Base-by-base conservation (phyloP, 2,888 invertebrate species). In the Bugulina stolonifera region DNA sequence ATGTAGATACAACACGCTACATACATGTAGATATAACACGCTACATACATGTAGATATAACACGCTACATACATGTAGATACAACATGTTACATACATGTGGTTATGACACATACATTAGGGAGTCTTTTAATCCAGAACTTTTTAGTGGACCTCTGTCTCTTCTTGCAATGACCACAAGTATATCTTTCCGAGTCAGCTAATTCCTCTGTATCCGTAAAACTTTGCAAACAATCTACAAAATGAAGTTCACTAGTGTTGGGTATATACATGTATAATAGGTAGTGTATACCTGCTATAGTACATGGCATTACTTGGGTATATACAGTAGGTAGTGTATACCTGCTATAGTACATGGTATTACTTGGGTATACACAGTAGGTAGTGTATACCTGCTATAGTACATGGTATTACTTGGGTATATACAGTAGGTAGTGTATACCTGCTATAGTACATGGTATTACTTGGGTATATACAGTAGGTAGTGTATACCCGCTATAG, bases 141-240 rank as follows among this genome's bases (percentile, higher is more conserved):
- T 91, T 90, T 84, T 93, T 93, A 22, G 92, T 92, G 5, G 92
- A 92, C 77, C 90, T 88, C 82, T 92, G 92, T 82, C 90, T 91
- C 80, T 90, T 89, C 83, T 91, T 90, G 82, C 93, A 93, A 79
- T 89, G 89, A 82, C 89, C 89, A 85, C 93, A 93, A 85, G 90
- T 90, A 81, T 92, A 92, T 35, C 91, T 88, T 82, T 93, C 92
- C 72, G 90, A 90, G 80, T 92, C 92, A 10, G 91, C 91, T 74
- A 93, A 82, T 82, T 92, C 91, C 83, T 93, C 93, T 69, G 91
- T 88, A 78, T 90, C 90, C 71, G 90, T 89, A 80, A 91, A 91
- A 83, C 89, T 89, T 5, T 88, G 86, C 71, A 91, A 84, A 80
- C 91, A 91, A 81, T 91, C 91, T 80, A 79, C 5, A 81, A 77